Evolutionary conservation across 2,888 invertebrate genomes (phyloP).

Genomic region (Sphecodes monilicornis): DNA sequence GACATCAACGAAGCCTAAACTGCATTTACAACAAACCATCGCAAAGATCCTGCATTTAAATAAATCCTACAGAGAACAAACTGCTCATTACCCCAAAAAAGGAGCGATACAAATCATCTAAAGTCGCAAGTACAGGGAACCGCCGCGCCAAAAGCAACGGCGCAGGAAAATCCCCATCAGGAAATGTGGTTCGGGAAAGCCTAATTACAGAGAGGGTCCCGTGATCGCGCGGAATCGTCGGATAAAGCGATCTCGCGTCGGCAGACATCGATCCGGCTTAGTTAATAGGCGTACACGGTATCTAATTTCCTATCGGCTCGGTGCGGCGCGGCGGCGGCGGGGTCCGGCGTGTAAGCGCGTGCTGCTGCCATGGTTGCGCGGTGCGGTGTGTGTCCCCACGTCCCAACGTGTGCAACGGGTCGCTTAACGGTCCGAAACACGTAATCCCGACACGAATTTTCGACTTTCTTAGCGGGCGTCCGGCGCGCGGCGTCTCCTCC

Average conservation of each 20-base stretch:
- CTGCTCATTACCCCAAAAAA: neutral
- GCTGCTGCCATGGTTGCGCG: neutral
- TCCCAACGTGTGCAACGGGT: slow-evolving; percentile 39
- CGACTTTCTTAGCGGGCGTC: slow-evolving; percentile 50
- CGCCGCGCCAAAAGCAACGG: neutral
- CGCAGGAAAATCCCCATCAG: neutral
- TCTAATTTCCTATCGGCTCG: slow-evolving; percentile 45
- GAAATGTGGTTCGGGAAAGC: slow-evolving; percentile 11
- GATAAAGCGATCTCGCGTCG: slow-evolving; percentile 40
- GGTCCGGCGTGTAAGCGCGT: slow-evolving; percentile 20
- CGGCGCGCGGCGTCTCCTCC: slow-evolving; percentile 11
- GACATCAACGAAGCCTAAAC: neutral
- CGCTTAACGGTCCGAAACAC: slow-evolving; percentile 49
- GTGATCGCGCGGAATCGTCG: neutral
- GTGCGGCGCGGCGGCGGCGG: neutral
- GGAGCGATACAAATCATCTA: too few species aligned
- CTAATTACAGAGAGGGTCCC: slow-evolving; percentile 17
- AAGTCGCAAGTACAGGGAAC: neutral
- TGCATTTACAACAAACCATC: neutral
- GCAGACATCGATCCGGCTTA: slow-evolving; percentile 39
- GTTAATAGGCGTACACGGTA: slow-evolving; percentile 38
- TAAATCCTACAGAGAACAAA: neutral
- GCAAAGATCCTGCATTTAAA: neutral
- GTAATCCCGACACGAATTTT: slow-evolving; percentile 61
- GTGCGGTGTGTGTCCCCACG: neutral